Conservation (phyloP, 2,888 invertebrate genomes). For the Candidula unifasciata region DNA sequence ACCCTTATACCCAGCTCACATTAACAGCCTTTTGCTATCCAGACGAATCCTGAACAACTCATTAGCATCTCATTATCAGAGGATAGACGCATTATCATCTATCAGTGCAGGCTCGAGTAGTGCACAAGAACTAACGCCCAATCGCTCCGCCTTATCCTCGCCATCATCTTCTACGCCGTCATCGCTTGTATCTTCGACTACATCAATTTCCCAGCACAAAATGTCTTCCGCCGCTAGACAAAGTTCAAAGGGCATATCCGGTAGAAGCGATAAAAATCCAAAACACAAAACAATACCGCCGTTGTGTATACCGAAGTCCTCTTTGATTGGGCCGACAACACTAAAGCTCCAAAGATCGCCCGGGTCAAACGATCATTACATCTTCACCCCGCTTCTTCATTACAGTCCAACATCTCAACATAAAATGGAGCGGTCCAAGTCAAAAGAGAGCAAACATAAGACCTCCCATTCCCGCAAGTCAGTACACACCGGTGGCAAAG, state of each 20-base stretch:
- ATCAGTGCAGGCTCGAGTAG: conserved; percentile 28
- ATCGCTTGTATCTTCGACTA: neutral
- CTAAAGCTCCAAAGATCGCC: conserved; percentile 49
- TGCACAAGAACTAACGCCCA: neutral
- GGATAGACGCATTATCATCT: neutral
- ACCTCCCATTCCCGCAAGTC: conserved; percentile 25
- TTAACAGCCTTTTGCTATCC: conserved; percentile 46
- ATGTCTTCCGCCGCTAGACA: conserved; percentile 15
- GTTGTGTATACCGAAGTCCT: conserved; percentile 46
- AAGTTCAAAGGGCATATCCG: conserved; percentile 9
- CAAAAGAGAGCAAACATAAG: conserved; percentile 26
- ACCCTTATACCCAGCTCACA: conserved; percentile 40
- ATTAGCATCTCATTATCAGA: conserved; percentile 22
- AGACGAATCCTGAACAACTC: conserved; percentile 38
- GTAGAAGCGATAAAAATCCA: conserved; percentile 16
- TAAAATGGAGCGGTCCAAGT: conserved; percentile 14
- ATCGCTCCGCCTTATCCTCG: neutral
- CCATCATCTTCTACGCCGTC: neutral
- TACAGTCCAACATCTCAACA: neutral
- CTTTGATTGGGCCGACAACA: conserved; percentile 28
- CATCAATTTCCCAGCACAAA: conserved; percentile 8
- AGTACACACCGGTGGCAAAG: conserved; percentile 43
- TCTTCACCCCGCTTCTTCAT: conserved; percentile 21
- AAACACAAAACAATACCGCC: conserved; percentile 45
- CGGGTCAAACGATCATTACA: conserved; percentile 49